These are phyloP conservation scores for Drosophila melanica DNA, from an alignment of 1,140 invertebrate species.

Conservation along the genomic window DNA sequence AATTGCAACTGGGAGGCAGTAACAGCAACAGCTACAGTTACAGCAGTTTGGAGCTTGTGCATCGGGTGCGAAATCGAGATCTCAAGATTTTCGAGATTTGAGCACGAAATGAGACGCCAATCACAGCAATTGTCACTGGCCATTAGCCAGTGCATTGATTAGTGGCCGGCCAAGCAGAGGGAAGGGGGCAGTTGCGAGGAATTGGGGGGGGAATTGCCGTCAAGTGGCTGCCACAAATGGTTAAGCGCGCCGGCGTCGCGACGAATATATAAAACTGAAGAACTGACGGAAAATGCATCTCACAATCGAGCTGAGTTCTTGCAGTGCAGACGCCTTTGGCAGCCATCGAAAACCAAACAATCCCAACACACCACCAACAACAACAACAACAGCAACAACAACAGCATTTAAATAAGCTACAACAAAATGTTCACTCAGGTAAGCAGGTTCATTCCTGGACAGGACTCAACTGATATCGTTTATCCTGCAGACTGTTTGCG, in stretches of 20 bases:
- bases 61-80: conserved; percentile 38
- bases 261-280: conserved; percentile 74
- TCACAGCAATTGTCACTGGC: conserved; percentile 65
- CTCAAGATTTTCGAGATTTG: background rate
- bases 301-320: conserved; percentile 79
- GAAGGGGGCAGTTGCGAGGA: too few relatives aligned
- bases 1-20: conserved; percentile 55
- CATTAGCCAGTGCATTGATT: conserved; percentile 56
- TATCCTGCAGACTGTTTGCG: conserved; percentile 56
- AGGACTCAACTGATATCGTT: too few relatives aligned
- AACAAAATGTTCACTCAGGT: conserved; percentile 65
- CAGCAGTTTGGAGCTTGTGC: conserved; percentile 30
- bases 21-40: too few relatives aligned
- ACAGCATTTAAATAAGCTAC: conserved; percentile 30
- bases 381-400: conserved; percentile 26
- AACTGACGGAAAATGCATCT: conserved; percentile 71
- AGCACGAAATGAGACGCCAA: conserved; percentile 20
- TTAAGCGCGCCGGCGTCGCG: conserved; percentile 16
- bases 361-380: conserved; percentile 6
- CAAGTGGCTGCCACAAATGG: conserved; percentile 22
- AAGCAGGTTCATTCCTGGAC: conserved; percentile 5
- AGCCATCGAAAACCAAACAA: conserved; percentile 17
- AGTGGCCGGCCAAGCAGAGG: background rate
- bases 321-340: conserved; percentile 61
- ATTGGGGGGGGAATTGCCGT: background rate